These are phyloP conservation scores for Trichogramma dendrolimi DNA, from an alignment of 2,888 invertebrate species.

Conservation along the genomic window DNA sequence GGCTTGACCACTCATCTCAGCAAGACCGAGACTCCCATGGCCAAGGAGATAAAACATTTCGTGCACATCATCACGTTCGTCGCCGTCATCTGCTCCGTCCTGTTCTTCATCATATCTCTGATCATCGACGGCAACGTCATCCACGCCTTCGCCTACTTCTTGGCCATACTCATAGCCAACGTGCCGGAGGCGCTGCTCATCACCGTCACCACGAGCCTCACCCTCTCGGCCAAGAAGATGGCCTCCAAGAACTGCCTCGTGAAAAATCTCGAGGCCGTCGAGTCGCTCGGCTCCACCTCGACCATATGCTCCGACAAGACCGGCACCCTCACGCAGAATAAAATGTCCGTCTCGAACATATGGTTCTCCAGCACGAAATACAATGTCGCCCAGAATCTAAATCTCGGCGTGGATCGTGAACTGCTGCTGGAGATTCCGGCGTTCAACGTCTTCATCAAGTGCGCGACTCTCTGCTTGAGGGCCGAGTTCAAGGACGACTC, in stretches of 20 bases:
- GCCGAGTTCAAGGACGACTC: constrained; percentile 61
- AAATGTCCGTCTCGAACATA: constrained; percentile 72
- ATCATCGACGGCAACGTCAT: constrained; percentile 60
- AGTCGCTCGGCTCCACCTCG: constrained; percentile 74
- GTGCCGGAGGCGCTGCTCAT: constrained; percentile 77
- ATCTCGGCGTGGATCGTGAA: constrained; percentile 50
- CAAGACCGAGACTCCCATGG: constrained; percentile 67
- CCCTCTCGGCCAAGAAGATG: constrained; percentile 76
- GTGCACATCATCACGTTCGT: constrained; percentile 61
- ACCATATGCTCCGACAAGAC: constrained; percentile 80
- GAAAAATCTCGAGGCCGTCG: constrained; percentile 75
- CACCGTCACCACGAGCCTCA: constrained; percentile 74
- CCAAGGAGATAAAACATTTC: constrained; percentile 67
- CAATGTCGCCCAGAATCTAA: constrained; percentile 56
- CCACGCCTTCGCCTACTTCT: constrained; percentile 57
- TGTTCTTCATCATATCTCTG: constrained; percentile 64
- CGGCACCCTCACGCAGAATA: constrained; percentile 72
- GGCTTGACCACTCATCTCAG: constrained; percentile 60
- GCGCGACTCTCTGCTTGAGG: constrained; percentile 66
- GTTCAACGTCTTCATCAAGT: constrained; percentile 56
- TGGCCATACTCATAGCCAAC: constrained; percentile 71
- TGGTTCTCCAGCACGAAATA: constrained; percentile 66
- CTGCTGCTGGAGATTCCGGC: constrained; percentile 45
- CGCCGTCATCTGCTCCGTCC: constrained; percentile 58
- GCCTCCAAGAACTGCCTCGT: constrained; percentile 76